phyloP scores from a whole-genome alignment of 2,888 invertebrate genomes.

The Lamellibrachia satsuma region DNA sequence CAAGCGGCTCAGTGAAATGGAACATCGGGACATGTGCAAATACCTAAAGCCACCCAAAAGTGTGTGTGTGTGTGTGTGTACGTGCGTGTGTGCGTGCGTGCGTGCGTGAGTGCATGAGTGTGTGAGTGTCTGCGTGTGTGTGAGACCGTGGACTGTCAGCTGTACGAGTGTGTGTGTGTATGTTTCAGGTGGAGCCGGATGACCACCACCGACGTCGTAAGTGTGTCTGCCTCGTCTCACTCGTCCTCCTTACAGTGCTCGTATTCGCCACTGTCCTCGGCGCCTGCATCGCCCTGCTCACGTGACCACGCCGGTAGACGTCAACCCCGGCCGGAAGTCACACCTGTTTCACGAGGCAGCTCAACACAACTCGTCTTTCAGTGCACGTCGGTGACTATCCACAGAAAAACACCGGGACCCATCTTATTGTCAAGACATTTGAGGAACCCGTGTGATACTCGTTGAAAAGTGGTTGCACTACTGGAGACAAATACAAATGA shows the following conservation, averaged over 20 bases:
- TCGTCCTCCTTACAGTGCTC: conserved; percentile 21
- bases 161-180: not conserved
- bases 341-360: not conserved
- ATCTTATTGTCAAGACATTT: not conserved
- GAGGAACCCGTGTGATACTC: not conserved
- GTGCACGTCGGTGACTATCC: not conserved
- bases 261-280: conserved; percentile 22
- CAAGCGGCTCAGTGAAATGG: no score
- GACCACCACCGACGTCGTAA: conserved; percentile 17
- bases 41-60: no score
- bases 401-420: not conserved
- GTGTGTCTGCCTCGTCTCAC: conserved; percentile 21
- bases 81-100: no score
- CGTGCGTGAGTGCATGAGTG: no score
- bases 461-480: not conserved
- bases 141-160: no score
- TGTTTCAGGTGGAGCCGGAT: not conserved
- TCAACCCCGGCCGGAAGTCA: not conserved
- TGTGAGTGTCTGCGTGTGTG: no score
- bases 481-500: not conserved
- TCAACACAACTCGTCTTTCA: not conserved
- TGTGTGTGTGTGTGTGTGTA: no score
- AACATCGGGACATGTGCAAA: no score
- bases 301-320: not conserved
- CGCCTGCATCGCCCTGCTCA: conserved; percentile 28